Evolutionary conservation across 2,888 invertebrate species (phyloP), one percentile per base, ranked within the genome.

Genomic region (Oxyteleia sp.): DNA sequence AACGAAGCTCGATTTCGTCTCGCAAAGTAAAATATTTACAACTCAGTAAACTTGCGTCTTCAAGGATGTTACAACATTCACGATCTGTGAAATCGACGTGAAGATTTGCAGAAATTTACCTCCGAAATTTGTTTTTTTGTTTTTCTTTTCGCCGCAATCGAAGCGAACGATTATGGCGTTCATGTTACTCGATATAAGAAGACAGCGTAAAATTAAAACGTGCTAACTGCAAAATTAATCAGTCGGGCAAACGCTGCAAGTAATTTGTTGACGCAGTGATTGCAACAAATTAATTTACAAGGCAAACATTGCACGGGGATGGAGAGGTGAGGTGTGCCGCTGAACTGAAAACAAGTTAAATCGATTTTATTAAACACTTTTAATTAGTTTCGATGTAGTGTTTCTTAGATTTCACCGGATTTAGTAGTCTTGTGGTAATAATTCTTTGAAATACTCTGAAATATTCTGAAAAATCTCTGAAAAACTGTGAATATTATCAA

Each of bases 1-100:
- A 76, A 61, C 11, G 53, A 29, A 68, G 76, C 51, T 59, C 41
- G 16, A 76, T 76, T 68, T 49, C 35, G 49, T 68, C 41, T 15
- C 16, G 76, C 45, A 59, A 68, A 68, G 23, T 68, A 41, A 72
- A 61, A 72, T 66, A 55, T 55, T 63, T 64, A 26, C 43, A 47
- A 71, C 49, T 29, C 13, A 5, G 5, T 38, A n/a, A 35, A 57
- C 18, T 18, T 11, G 38, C 16, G 10, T 55, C 3, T 32, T 15
- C 15, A 32, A 55, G 29, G 29, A 29, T 45, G 15, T 15, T 13
- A 16, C 45, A 16, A n/a, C n/a, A n/a, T 45, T 5, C 16, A 15
- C 45, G 2, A 10, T n/a, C 10, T 38, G 10, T 38, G 10, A 38
- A 2, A 38, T 3, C 10, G 2, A 38, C 2, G 38, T 38, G 4